These are phyloP conservation scores for Aspiorhynchus laticeps DNA, from an alignment of 2,113 vertebrate species.

Conservation along the genomic window DNA sequence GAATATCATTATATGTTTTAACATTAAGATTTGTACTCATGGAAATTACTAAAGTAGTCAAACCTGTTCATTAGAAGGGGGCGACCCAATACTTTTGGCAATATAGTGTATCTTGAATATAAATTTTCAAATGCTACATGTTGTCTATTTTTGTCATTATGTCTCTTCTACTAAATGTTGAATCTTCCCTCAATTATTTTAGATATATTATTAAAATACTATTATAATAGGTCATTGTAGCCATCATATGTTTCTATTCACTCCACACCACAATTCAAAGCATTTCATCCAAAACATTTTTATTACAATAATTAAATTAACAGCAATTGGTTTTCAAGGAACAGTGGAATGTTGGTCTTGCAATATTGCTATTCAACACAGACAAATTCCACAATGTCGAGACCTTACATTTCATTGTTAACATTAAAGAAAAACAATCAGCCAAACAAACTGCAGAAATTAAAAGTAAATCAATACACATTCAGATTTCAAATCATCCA, in stretches of 20 bases:
- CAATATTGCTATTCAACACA: slow-evolving; percentile 73
- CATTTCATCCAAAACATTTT: slow-evolving; percentile 64
- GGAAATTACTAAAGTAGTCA: no score
- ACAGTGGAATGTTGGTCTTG: slow-evolving; percentile 65
- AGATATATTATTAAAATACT: background rate
- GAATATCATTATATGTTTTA: no score
- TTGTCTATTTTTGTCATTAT: background rate
- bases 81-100: no score
- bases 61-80: no score
- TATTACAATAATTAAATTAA: slow-evolving; percentile 74
- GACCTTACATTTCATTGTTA: slow-evolving; percentile 62
- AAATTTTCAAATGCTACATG: background rate
- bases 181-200: background rate
- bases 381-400: slow-evolving; percentile 68
- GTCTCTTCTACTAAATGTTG: background rate
- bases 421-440: slow-evolving; percentile 38
- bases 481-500: slow-evolving; percentile 17
- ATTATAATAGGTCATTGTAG: background rate
- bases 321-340: slow-evolving; percentile 65
- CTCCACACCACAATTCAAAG: background rate
- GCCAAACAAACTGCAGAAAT: slow-evolving; percentile 19
- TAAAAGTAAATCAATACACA: slow-evolving; percentile 7
- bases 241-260: background rate
- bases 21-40: no score
- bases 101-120: background rate